Percentiles rank a stretch among this genome's conserved stretches.
Conservation (phyloP, 1,140 invertebrate genomes). For the Trichogramma pretiosum region DNA sequence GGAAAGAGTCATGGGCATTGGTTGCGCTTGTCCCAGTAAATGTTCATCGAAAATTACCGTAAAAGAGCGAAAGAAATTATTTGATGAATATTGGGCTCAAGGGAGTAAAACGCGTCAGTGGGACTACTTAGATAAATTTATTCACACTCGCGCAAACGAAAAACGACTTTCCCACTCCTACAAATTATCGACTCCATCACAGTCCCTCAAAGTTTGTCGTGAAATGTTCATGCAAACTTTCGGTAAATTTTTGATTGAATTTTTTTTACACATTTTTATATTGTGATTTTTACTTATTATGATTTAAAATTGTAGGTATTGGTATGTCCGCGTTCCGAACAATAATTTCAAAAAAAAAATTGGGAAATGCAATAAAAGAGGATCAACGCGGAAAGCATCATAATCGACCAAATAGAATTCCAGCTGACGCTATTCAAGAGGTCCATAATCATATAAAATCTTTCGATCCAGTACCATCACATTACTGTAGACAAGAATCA, state of each 20-base stretch:
- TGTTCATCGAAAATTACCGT: too few species aligned
- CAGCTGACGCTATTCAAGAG: slow-evolving; percentile 4
- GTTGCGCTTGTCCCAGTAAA: too few species aligned
- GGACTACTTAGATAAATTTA: too few species aligned
- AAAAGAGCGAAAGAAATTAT: too few species aligned
- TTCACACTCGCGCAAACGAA: too few species aligned
- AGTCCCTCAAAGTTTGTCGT: background rate
- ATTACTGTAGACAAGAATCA: slow-evolving; percentile 23
- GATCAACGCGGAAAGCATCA: slow-evolving; percentile 4
- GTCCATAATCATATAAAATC: slow-evolving; percentile 21
- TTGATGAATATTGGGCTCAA: too few species aligned
- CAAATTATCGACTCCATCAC: too few species aligned
- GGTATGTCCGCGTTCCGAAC: background rate
- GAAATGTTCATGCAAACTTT: background rate
- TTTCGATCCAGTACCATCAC: slow-evolving; percentile 19
- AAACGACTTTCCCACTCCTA: too few species aligned
- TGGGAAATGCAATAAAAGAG: background rate
- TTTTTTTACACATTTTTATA: too few species aligned
- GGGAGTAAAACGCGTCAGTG: too few species aligned
- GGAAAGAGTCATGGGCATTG: too few species aligned
- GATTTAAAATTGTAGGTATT: background rate
- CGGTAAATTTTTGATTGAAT: too few species aligned
- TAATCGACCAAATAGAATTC: slow-evolving; percentile 12
- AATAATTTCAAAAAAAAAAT: background rate
- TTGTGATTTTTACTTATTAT: background rate